phyloP scores from a whole-genome alignment of 2,797 vertebrate species.

The Phoebastria nigripes region DNA sequence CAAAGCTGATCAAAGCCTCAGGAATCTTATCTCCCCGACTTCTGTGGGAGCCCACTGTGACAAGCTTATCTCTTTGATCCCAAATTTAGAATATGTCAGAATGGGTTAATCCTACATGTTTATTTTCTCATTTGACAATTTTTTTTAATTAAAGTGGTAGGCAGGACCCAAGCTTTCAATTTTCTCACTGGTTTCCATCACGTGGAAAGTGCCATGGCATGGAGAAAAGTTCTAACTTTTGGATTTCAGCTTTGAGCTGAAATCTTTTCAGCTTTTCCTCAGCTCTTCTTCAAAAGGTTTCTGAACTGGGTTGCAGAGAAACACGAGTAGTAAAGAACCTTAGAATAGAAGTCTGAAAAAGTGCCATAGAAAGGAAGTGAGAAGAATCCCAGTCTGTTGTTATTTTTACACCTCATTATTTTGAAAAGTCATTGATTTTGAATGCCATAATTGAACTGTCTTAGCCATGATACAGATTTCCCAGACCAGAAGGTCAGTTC shows the following conservation, averaged over 20 bases:
- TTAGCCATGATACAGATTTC: background rate
- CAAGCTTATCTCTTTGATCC: conserved; percentile 44
- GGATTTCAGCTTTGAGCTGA: background rate
- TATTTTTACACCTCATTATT: background rate
- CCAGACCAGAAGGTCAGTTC: background rate
- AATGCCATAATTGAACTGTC: background rate
- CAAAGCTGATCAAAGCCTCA: conserved; percentile 47
- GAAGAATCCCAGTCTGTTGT: background rate
- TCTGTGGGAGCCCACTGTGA: conserved; percentile 20
- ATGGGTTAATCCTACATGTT: conserved; percentile 11
- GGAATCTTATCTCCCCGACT: conserved; percentile 19
- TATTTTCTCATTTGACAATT: conserved; percentile 21
- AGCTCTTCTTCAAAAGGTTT: background rate
- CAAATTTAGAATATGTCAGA: conserved; percentile 30
- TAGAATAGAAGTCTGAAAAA: background rate
- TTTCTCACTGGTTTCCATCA: background rate
- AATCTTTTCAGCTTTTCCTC: background rate
- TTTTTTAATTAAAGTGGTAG: background rate
- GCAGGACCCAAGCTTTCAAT: background rate
- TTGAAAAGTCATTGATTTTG: background rate
- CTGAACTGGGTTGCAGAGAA: background rate
- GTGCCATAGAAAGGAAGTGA: background rate
- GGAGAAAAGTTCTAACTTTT: background rate
- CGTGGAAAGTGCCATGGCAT: background rate
- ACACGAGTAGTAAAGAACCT: background rate